Evolutionary conservation across 23 tunicate genomes (phyloP).

Genomic region (Halocynthia aurantium): DNA sequence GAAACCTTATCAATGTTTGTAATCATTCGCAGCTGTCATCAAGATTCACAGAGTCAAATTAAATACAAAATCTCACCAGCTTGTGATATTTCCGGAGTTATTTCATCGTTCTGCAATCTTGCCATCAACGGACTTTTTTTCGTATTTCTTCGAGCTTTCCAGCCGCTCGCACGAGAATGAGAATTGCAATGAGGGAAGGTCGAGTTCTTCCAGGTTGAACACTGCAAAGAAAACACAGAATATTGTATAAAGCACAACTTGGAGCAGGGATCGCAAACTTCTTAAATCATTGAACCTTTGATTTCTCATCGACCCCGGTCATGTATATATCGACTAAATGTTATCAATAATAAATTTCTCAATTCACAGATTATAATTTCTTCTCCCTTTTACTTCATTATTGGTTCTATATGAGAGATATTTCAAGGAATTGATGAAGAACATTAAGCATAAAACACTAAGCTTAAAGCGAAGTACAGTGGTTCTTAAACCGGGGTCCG

Average conservation of each 20-base stretch:
- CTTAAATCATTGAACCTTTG: too few relatives aligned
- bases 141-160: slow-evolving; percentile 81
- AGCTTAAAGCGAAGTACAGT: too few relatives aligned
- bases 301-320: too few relatives aligned
- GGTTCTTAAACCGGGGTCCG: neutral
- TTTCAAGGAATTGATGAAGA: too few relatives aligned
- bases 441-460: too few relatives aligned
- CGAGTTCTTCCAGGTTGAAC: slow-evolving; percentile 37
- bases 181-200: slow-evolving; percentile 69
- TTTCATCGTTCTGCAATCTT: slow-evolving; percentile 35
- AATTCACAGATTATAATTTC: neutral
- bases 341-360: neutral
- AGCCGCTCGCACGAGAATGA: slow-evolving; percentile 62
- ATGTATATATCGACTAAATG: too few relatives aligned
- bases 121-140: slow-evolving; percentile 70
- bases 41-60: neutral
- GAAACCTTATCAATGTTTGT: neutral
- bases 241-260: too few relatives aligned
- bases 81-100: slow-evolving; percentile 26
- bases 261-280: too few relatives aligned
- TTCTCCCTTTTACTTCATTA: too few relatives aligned
- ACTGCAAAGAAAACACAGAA: slow-evolving; percentile 23
- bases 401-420: too few relatives aligned
- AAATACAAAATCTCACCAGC: slow-evolving; percentile 28
- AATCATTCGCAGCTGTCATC: neutral